A percentile compares a stretch with the other conserved stretches of the same genome.
These are phyloP conservation scores for Procambarus virginalis DNA, from an alignment of 1,140 invertebrate genomes.

Conservation along the genomic window DNA sequence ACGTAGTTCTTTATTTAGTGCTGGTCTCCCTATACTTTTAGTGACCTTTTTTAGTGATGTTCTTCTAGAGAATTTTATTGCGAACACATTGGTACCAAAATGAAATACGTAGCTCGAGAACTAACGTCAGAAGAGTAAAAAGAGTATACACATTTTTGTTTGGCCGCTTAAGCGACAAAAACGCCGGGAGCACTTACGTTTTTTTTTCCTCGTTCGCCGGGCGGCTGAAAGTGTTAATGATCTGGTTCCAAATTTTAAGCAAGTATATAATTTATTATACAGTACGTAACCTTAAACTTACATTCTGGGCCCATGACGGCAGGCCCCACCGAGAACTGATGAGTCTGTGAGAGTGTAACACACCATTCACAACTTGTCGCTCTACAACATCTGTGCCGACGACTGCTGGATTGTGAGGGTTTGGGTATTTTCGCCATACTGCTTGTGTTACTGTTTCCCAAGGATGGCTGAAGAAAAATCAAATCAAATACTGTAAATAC, in stretches of 20 bases:
- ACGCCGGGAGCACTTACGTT: too few species aligned
- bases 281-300: slow-evolving; percentile 14
- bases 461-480: slow-evolving; percentile 81
- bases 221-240: too few species aligned
- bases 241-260: neutral
- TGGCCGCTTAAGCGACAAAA: too few species aligned
- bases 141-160: too few species aligned
- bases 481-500: neutral
- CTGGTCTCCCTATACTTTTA: too few species aligned
- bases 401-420: slow-evolving; percentile 96
- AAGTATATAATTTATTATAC: neutral
- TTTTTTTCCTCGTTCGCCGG: too few species aligned
- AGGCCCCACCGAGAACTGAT: slow-evolving; percentile 96
- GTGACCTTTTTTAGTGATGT: too few species aligned
- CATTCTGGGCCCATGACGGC: slow-evolving; percentile 92
- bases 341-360: slow-evolving; percentile 91
- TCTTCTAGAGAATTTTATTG: too few species aligned
- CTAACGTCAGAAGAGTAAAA: too few species aligned
- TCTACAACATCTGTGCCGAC: slow-evolving; percentile 97
- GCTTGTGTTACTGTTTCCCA: slow-evolving; percentile 99
- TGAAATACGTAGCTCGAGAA: too few species aligned
- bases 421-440: slow-evolving; percentile 99
- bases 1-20: too few species aligned
- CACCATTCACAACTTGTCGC: slow-evolving; percentile 84
- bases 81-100: too few species aligned